Evolutionary conservation across 2,888 invertebrate species (phyloP).

Genomic region (Liopterus haemorrhoidalis): DNA sequence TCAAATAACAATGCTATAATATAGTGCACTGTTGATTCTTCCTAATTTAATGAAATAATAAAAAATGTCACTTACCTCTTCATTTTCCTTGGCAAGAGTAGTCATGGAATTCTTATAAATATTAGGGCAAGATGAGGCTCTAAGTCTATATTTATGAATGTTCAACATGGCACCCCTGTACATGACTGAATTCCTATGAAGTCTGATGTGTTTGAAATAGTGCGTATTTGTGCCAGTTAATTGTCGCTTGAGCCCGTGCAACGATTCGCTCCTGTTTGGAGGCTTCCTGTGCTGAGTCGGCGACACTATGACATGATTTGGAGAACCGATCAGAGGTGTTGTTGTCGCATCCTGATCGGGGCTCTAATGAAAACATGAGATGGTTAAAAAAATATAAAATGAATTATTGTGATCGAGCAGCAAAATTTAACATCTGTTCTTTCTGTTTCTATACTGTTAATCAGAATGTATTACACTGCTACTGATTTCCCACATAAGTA

Average conservation of each 20-base stretch:
- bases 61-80: constrained; percentile 53
- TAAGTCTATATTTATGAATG: constrained; percentile 70
- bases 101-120: constrained; percentile 87
- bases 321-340: constrained; percentile 11
- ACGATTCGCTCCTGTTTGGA: constrained; percentile 39
- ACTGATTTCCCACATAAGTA: too few relatives aligned
- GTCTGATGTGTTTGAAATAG: constrained; percentile 64
- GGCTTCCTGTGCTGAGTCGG: neutral
- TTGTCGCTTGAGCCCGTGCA: constrained; percentile 50
- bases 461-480: too few relatives aligned
- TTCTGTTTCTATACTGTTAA: too few relatives aligned
- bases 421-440: too few relatives aligned
- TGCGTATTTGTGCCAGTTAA: constrained; percentile 54
- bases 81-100: constrained; percentile 67
- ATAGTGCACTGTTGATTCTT: constrained; percentile 5
- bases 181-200: constrained; percentile 76
- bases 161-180: constrained; percentile 82
- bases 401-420: too few relatives aligned
- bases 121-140: constrained; percentile 87
- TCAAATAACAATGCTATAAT: too few relatives aligned
- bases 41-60: neutral
- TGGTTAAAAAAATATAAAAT: too few relatives aligned
- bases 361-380: too few relatives aligned
- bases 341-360: neutral
- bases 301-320: neutral